Evolutionary conservation across 2,888 invertebrate genomes (phyloP), one percentile per base, ranked within the genome.

Genomic region (Caenorhabditis sp.): DNA sequence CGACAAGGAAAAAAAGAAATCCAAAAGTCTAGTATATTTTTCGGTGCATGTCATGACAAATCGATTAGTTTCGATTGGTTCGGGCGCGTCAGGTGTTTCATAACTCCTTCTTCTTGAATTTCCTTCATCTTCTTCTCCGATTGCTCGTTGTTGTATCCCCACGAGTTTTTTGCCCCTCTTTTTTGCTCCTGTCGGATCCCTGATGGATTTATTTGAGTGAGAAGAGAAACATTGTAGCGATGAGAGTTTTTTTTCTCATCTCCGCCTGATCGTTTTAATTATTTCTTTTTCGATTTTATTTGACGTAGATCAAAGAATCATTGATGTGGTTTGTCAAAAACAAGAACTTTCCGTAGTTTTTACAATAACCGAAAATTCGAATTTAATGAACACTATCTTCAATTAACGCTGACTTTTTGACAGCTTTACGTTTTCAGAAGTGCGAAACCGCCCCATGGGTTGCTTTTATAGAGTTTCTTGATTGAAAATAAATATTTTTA

Each of bases 201-300:
- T 43, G 43, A 43, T 43, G 43, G 43, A 43, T 43, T 43, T 43
- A 43, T 43, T 43, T 43, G 43, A 43, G 43, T 43, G 43, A 43
- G 43, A 43, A 43, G 43, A 43, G 43, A 43, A 43, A 43, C 43
- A 12, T 43, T 17, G 10, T 43, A 12, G 7, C 17, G 43, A 36
- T 36, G 10, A 10, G 36, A 36, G 36, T 36, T 43, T 43, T 43
- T 43, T 43, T 43, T 43, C 43, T 43, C 14, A 10, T 43, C 17
- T 3, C 43, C 43, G 43, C 43, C 43, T 43, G 43, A 43, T 43
- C 43, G 17, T 12, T 43, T 43, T 43, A 43, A 43, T 43, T 43
- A 14, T 12, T 12, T 43, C 3, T 7, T 7, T 43, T 17, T 43
- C 14, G n/a, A n/a, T 17, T 43, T 43, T 5, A 43, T 43, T 17